phyloP scores from a whole-genome alignment of 2,797 vertebrate genomes.

The Cossypha niveicapilla region DNA sequence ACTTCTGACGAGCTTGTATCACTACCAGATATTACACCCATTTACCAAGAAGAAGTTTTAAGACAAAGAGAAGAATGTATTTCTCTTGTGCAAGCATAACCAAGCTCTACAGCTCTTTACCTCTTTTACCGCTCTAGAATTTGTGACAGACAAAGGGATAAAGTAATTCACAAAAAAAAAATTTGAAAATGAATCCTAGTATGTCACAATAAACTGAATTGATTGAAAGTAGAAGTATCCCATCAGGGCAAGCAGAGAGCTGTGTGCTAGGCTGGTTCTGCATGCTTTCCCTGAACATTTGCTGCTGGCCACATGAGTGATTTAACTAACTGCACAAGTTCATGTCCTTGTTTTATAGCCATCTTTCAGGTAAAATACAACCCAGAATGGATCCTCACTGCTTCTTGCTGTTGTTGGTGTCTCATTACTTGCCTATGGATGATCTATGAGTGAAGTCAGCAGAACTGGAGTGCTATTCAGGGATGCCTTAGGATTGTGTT shows the following conservation, averaged over 20 bases:
- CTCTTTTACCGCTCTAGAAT: neutral
- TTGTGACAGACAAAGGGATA: neutral
- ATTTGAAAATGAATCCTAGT: neutral
- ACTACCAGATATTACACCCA: neutral
- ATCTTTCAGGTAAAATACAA: neutral
- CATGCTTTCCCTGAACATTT: neutral
- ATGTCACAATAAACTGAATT: neutral
- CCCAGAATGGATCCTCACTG: neutral
- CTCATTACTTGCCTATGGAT: neutral
- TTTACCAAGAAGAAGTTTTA: neutral
- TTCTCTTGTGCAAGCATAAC: neutral
- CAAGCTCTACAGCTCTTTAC: neutral
- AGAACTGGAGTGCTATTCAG: neutral
- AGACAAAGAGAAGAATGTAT: neutral
- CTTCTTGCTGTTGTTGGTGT: neutral
- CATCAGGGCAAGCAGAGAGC: fast-evolving
- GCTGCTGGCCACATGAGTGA: neutral
- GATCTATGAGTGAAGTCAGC: neutral
- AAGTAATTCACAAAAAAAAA: neutral
- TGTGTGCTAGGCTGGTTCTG: neutral
- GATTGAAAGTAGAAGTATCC: neutral
- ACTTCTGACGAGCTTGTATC: neutral
- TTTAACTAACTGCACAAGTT: neutral
- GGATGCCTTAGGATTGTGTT: neutral
- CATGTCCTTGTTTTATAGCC: neutral